These are phyloP conservation scores for Abramis brama DNA, from an alignment of 2,113 vertebrate genomes.

Conservation along the genomic window DNA sequence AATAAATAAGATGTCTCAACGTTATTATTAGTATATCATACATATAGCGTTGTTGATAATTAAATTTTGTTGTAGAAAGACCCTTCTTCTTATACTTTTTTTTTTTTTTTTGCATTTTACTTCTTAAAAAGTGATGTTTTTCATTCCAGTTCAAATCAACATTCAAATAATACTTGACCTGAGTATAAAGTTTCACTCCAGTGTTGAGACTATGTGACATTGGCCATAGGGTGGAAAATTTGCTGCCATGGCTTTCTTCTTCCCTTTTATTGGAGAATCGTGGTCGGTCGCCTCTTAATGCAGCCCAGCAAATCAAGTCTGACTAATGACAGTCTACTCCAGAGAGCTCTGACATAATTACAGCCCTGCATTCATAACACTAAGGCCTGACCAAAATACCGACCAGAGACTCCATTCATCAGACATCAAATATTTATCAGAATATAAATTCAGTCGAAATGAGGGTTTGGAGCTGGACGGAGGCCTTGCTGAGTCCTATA, in stretches of 20 bases:
- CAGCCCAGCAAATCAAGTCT: conserved; percentile 37
- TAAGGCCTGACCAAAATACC: conserved; percentile 14
- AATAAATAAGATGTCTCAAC: background rate
- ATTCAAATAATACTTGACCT: background rate
- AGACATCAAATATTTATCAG: conserved; percentile 58
- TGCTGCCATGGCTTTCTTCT: conserved; percentile 20
- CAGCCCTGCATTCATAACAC: conserved; percentile 30
- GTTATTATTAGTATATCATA: background rate
- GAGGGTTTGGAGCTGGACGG: conserved; percentile 35
- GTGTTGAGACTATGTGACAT: conserved; percentile 9
- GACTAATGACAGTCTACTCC: conserved; percentile 28
- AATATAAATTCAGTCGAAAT: conserved; percentile 49
- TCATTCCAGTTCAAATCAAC: background rate
- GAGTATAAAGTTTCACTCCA: background rate
- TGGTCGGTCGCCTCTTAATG: conserved; percentile 18
- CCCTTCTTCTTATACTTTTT: background rate
- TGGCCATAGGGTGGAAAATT: conserved; percentile 30
- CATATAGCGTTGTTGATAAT: background rate
- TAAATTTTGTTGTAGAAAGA: background rate
- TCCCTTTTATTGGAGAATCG: conserved; percentile 19
- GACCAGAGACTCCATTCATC: conserved; percentile 42
- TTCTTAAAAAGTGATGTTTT: background rate
- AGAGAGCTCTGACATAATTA: conserved; percentile 1
- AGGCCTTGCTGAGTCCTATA: conserved; percentile 17
- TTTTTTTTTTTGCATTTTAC: background rate